These are phyloP conservation scores for Chelmon rostratus DNA, from an alignment of 2,797 vertebrate species.

Conservation along the genomic window DNA sequence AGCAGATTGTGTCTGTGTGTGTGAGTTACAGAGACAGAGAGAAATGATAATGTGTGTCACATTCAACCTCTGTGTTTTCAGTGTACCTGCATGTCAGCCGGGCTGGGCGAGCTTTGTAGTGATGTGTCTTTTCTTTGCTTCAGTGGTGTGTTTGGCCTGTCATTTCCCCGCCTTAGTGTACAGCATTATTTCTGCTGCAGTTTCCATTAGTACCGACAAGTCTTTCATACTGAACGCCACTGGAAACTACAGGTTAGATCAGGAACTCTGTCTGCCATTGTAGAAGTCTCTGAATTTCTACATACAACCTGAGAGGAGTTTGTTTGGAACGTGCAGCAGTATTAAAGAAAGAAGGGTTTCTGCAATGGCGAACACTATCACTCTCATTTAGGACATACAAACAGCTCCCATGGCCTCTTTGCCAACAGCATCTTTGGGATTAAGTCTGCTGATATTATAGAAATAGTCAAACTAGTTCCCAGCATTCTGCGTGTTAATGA, in stretches of 20 bases:
- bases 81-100: constrained; percentile 74
- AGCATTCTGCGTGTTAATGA: background rate
- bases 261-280: constrained; percentile 45
- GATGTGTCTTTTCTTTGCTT: constrained; percentile 60
- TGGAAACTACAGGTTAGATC: constrained; percentile 41
- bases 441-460: background rate
- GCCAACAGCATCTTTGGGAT: constrained; percentile 61
- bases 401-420: constrained; percentile 41
- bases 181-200: constrained; percentile 34
- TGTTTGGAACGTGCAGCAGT: constrained; percentile 8
- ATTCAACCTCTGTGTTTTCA: constrained; percentile 54
- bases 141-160: constrained; percentile 55
- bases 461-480: background rate
- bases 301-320: background rate
- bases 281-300: constrained; percentile 36
- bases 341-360: constrained; percentile 40
- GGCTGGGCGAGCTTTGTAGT: constrained; percentile 56
- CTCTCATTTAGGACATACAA: background rate
- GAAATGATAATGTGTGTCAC: constrained; percentile 42
- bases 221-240: constrained; percentile 23
- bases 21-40: constrained; percentile 41
- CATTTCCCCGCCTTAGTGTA: constrained; percentile 42
- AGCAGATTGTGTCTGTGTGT: constrained; percentile 57
- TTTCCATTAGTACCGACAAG: constrained; percentile 27
- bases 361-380: constrained; percentile 46